These are phyloP conservation scores for Lerista edwardsae DNA, from an alignment of 2,797 vertebrate species.

Conservation along the genomic window DNA sequence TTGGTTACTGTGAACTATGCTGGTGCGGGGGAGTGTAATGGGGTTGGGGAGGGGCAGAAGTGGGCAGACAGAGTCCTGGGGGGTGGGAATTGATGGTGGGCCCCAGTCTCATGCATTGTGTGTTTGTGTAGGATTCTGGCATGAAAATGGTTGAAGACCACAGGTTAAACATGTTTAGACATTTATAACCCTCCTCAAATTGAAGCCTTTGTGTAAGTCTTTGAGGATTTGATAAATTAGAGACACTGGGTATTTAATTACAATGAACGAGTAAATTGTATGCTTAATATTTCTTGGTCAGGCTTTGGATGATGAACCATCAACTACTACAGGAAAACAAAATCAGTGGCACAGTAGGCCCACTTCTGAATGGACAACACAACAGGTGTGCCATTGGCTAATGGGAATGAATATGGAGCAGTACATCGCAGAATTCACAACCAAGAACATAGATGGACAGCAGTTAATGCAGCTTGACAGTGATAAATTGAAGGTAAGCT, in stretches of 20 bases:
- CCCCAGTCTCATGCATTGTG: too few species aligned
- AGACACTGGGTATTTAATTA: background rate
- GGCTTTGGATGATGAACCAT: conserved; percentile 86
- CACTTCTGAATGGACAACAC: conserved; percentile 87
- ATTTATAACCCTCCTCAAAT: background rate
- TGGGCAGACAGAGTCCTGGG: too few species aligned
- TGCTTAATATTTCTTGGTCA: conserved; percentile 65
- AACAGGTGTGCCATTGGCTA: conserved; percentile 90
- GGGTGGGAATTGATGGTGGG: too few species aligned
- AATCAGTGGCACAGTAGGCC: conserved; percentile 90
- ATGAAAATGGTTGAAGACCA: too few species aligned
- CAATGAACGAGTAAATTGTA: background rate
- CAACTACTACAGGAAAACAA: conserved; percentile 81
- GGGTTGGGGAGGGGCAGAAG: too few species aligned
- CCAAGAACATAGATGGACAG: conserved; percentile 84
- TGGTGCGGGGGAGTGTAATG: too few species aligned
- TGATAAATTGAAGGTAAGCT: conserved; percentile 86
- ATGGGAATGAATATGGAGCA: conserved; percentile 94
- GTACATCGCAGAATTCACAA: conserved; percentile 85
- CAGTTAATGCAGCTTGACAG: conserved; percentile 88
- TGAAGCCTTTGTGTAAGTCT: background rate
- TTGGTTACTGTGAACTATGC: too few species aligned
- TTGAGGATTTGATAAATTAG: background rate
- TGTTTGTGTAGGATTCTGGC: too few species aligned
- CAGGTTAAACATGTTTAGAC: background rate